Base-by-base conservation (phyloP, 2,113 vertebrate genomes). In the Spea bombifrons region DNA sequence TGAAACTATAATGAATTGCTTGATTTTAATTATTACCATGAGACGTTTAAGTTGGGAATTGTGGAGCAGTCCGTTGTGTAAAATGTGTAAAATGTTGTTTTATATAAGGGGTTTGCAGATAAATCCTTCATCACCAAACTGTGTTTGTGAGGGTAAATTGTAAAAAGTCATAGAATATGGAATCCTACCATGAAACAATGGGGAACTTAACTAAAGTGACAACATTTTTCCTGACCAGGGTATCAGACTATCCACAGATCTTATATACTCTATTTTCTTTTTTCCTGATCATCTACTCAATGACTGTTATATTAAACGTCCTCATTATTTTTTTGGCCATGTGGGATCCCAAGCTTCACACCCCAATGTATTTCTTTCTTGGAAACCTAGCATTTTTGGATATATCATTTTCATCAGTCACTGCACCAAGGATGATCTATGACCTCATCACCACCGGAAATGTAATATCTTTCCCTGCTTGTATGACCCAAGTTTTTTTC, bases 351-450 rank as follows among this genome's bases (percentile, higher is more conserved):
- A 75, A 75, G 1, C 75, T 88, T 2, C 83, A 86, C 2, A 84
- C 73, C 0, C 82, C 82, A 10, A 84, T 85, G 84, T 85, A 85
- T 66, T 84, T 83, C 17, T 85, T 85, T 16, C 82, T 87, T 0
- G 83, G 81, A 44, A 83, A 86, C 8, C 57, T 87, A 15, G 84
- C 85, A 1, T 82, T 86, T 7, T 55, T 85, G 15, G 85, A 87
- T 49, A 77, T 87, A 15, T 84, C 78, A 13, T 87, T 86, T n/a
- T 84, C 86, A 30, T 79, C 85, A 1, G 80, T 82, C 0, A 8
- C 86, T 4, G 82, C 82, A 1, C 84, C 82, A 3, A 88, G 84
- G 71, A 53, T 85, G 12, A 75, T 88, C 0, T 17, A 82, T 4
- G 84, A 63, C 9, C 52, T 87, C 43, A 61, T 83, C 50, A 55